Evolutionary conservation across 2,797 vertebrate species (phyloP).

Genomic region (Varecia variegata): DNA sequence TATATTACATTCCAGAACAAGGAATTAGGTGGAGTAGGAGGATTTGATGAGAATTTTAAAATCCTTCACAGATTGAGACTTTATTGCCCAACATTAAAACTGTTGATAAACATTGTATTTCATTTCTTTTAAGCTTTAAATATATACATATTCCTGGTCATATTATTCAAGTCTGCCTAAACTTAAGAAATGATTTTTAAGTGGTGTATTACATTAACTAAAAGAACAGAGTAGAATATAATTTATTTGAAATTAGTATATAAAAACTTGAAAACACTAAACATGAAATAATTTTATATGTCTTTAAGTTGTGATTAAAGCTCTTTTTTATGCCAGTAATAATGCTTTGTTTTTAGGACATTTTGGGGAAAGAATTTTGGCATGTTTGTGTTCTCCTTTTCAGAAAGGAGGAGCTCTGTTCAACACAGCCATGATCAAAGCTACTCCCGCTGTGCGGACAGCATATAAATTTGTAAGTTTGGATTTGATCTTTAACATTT

Average conservation of each 20-base stretch:
- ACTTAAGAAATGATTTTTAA: background rate
- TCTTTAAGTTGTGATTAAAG: background rate
- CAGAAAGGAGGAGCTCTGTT: constrained; percentile 93
- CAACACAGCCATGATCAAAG: constrained; percentile 95
- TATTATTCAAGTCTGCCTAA: background rate
- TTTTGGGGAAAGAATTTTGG: background rate
- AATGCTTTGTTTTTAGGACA: background rate
- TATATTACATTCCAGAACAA: background rate
- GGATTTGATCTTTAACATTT: background rate
- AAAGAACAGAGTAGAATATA: background rate
- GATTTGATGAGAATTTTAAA: constrained; percentile 44
- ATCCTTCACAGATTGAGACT: background rate
- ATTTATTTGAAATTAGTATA: background rate
- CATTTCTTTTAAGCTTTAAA: background rate
- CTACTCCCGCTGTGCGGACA: constrained; percentile 88
- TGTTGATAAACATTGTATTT: background rate
- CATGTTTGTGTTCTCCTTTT: constrained; percentile 63
- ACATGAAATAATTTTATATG: background rate
- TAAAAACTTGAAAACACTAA: background rate
- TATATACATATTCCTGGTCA: background rate
- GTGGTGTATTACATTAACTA: background rate
- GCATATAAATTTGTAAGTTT: constrained; percentile 88
- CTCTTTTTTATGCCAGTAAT: background rate
- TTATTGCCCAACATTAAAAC: constrained; percentile 18
- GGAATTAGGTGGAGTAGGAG: constrained; percentile 44